phyloP scores from a whole-genome alignment of 1,140 invertebrate species.

The Zaprionus ghesquierei region DNA sequence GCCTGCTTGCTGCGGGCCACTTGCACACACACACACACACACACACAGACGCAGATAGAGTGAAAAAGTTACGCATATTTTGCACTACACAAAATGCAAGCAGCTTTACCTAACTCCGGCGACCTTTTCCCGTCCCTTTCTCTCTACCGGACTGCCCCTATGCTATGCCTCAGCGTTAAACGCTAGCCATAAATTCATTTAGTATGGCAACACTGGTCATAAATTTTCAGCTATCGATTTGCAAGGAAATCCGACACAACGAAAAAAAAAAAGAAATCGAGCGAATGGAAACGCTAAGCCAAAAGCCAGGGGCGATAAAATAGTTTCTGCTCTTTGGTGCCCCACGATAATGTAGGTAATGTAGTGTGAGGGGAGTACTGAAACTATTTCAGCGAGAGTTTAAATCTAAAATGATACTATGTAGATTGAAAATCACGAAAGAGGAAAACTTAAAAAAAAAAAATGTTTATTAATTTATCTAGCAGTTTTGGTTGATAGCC shows the following conservation, averaged over 20 bases:
- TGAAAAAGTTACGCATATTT: conserved; percentile 67
- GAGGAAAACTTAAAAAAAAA: no score
- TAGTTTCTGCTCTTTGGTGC: conserved; percentile 45
- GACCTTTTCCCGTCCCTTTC: background rate
- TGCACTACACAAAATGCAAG: conserved; percentile 29
- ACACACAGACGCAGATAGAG: background rate
- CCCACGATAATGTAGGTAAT: background rate
- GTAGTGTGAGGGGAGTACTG: no score
- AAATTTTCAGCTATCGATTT: conserved; percentile 73
- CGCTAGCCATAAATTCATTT: conserved; percentile 76
- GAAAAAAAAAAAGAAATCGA: conserved; percentile 13
- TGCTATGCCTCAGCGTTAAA: conserved; percentile 45
- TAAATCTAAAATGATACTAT: background rate
- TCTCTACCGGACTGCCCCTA: background rate
- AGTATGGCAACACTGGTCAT: conserved; percentile 70
- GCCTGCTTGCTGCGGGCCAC: conserved; percentile 42
- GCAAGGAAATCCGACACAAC: conserved; percentile 39
- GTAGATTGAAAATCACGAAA: background rate
- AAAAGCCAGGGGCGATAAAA: conserved; percentile 64
- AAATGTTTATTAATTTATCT: no score
- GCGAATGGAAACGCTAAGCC: conserved; percentile 14
- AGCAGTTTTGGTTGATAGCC: no score
- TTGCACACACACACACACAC: conserved; percentile 2
- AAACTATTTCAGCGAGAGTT: background rate
- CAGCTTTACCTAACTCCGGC: conserved; percentile 19